A percentile compares a stretch with the other conserved stretches of the same genome.
These are phyloP conservation scores for Callosobruchus maculatus DNA, from an alignment of 2,888 invertebrate species.

Conservation along the genomic window DNA sequence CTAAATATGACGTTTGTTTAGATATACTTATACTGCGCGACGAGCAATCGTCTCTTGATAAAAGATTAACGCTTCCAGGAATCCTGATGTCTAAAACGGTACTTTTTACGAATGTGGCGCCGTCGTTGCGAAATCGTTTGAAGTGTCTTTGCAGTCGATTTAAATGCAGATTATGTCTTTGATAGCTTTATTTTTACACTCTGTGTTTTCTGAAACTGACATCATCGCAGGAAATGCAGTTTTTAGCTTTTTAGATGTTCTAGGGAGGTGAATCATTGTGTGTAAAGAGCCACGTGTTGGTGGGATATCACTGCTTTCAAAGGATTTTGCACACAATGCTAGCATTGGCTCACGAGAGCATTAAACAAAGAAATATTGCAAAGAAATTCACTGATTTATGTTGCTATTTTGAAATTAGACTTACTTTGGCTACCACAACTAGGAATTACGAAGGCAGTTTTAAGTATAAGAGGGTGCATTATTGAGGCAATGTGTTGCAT, in stretches of 20 bases:
- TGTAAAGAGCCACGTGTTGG: background rate
- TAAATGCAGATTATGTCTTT: background rate
- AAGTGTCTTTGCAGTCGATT: background rate
- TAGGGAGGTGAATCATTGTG: background rate
- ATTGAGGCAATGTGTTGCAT: too few species aligned
- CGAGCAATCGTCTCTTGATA: background rate
- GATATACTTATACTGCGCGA: background rate
- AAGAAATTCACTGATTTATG: too few species aligned
- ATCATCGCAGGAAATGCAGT: background rate
- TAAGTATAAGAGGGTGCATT: too few species aligned
- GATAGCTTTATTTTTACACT: background rate
- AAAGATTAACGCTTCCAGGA: background rate
- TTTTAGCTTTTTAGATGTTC: background rate
- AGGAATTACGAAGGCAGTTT: too few species aligned
- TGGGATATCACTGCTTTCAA: too few species aligned
- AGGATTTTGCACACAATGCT: too few species aligned
- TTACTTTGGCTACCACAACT: too few species aligned
- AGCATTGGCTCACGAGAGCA: too few species aligned
- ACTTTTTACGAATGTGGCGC: background rate
- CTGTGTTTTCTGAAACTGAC: background rate
- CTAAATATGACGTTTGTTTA: background rate
- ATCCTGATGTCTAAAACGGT: background rate
- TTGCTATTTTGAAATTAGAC: too few species aligned
- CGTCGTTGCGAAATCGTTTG: background rate
- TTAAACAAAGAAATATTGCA: too few species aligned